These are phyloP conservation scores for Furnarius figulus DNA, from an alignment of 2,113 vertebrate genomes.

Conservation along the genomic window DNA sequence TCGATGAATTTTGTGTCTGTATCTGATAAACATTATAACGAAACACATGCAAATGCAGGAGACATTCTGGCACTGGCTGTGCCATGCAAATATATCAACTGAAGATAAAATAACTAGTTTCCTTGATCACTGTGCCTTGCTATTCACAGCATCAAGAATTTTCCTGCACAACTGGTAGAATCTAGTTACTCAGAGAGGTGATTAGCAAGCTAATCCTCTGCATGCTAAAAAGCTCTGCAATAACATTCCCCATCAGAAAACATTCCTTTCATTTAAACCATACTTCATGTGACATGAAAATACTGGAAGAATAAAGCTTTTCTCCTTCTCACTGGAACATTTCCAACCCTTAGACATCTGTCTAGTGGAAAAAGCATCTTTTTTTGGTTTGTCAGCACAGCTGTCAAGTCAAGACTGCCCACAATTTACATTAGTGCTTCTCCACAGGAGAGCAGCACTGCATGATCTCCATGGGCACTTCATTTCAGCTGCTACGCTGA, in stretches of 20 bases:
- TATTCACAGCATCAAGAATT: slow-evolving; percentile 11
- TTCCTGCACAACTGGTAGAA: slow-evolving; percentile 50
- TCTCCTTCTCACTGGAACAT: slow-evolving; percentile 44
- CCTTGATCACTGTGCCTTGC: not conserved
- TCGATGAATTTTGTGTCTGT: not conserved
- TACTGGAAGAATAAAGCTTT: slow-evolving; percentile 58
- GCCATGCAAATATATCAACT: not conserved
- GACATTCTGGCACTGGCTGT: not conserved
- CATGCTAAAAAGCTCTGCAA: slow-evolving; percentile 48
- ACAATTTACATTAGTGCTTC: slow-evolving; percentile 43
- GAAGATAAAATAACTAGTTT: slow-evolving; percentile 25
- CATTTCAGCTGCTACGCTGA: not conserved
- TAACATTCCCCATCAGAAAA: slow-evolving; percentile 46
- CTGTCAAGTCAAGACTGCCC: slow-evolving; percentile 55
- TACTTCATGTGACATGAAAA: slow-evolving; percentile 54
- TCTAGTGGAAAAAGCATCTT: slow-evolving; percentile 58
- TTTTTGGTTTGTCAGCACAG: slow-evolving; percentile 62
- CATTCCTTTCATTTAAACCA: slow-evolving; percentile 55
- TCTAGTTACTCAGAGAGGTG: slow-evolving; percentile 46
- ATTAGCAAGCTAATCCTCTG: slow-evolving; percentile 54
- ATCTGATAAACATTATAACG: not conserved
- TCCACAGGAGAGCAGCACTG: not conserved
- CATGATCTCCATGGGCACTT: not conserved
- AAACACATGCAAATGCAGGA: not conserved
- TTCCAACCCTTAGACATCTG: slow-evolving; percentile 56